These are phyloP conservation scores for Capreolus pygargus DNA, from an alignment of 2,113 vertebrate genomes.

Conservation along the genomic window DNA sequence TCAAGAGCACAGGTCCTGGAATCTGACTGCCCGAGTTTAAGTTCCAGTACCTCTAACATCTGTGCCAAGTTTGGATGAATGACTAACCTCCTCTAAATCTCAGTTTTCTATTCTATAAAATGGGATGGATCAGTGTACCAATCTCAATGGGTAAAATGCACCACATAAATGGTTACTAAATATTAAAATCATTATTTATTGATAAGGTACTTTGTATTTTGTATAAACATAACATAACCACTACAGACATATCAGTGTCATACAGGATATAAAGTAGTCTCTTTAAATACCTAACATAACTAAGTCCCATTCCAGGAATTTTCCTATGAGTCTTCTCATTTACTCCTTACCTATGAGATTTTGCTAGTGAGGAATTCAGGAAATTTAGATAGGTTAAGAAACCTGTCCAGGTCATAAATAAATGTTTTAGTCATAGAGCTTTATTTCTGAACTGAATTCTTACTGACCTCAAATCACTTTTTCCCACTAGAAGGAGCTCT, in stretches of 20 bases:
- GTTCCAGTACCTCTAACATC: background rate
- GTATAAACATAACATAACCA: background rate
- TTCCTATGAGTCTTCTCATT: background rate
- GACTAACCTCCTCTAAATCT: background rate
- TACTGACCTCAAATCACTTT: conserved; percentile 11
- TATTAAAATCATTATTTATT: background rate
- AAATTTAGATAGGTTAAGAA: background rate
- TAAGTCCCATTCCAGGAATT: background rate
- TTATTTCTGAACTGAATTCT: background rate
- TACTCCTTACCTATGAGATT: background rate
- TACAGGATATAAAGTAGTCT: background rate
- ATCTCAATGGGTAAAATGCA: background rate
- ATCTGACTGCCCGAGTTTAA: background rate
- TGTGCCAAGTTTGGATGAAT: background rate
- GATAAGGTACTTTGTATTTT: background rate
- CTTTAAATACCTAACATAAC: background rate
- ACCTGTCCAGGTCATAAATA: background rate
- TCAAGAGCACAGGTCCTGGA: background rate
- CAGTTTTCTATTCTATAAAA: background rate
- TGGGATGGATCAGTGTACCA: background rate
- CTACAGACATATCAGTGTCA: background rate
- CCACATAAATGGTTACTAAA: background rate
- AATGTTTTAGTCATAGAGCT: background rate
- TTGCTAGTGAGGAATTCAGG: background rate
- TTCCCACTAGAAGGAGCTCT: conserved; percentile 38